Evolutionary conservation across 2,113 vertebrate species (phyloP).

Genomic region (Tetrax tetrax): DNA sequence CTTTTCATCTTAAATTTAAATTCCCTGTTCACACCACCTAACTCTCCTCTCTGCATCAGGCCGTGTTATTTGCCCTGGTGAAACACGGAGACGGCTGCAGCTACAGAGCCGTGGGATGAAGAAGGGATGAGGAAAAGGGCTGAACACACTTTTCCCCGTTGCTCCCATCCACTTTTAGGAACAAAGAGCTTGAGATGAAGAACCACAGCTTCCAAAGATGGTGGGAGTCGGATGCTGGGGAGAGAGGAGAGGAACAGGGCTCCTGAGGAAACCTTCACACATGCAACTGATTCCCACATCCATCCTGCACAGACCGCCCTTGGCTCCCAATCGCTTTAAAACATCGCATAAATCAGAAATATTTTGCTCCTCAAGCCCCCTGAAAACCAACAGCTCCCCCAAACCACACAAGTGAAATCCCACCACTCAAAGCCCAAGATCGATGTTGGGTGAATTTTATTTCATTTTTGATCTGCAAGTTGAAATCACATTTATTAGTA

Average conservation of each 20-base stretch:
- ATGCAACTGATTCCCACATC: not conserved
- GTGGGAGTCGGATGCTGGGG: not conserved
- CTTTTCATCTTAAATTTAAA: not conserved
- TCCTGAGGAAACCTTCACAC: not conserved
- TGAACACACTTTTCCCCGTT: not conserved
- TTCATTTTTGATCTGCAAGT: not conserved
- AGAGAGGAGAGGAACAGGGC: not conserved
- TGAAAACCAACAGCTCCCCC: not conserved
- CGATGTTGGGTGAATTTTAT: not conserved
- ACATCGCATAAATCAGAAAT: not conserved
- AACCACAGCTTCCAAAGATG: not conserved
- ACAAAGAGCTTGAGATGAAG: not conserved
- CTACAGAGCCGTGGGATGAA: not conserved
- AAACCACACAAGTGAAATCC: not conserved
- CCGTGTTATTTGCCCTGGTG: not conserved
- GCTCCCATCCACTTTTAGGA: not conserved
- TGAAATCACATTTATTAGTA: not conserved
- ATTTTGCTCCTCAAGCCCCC: not conserved
- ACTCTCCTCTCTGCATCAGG: not conserved
- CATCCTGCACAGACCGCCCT: not conserved
- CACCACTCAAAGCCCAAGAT: not conserved
- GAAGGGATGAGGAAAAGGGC: not conserved
- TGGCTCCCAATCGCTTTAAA: not conserved
- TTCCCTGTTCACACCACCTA: not conserved
- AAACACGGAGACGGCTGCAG: fast-evolving